Evolutionary conservation across 1,140 invertebrate genomes (phyloP), one percentile per base, ranked within the genome.

Genomic region (Calliphora vicina): DNA sequence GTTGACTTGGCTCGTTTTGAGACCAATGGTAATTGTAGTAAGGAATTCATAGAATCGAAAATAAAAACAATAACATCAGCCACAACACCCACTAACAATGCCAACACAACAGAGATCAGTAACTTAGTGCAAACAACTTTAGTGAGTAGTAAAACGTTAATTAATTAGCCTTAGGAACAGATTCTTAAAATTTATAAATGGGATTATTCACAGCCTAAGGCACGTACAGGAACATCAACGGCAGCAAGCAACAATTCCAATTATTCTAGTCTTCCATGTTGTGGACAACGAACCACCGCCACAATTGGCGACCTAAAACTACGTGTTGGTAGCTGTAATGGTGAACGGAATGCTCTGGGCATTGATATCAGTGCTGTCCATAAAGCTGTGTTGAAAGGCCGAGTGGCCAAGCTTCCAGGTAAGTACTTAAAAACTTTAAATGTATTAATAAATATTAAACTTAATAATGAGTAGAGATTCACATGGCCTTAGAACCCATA

Each of bases 321-420:
- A 35, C 76, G 82, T 45, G 73, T 85, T 15, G 86, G 87, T 29
- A 90, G 88, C 83, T 89, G 87, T 81, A 88, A 88, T 84, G 87
- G 86, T 27, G 89, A 88, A 6, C 85, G 89, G 8, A 90, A 90
- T 82, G 85, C 82, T 29, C 80, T 91, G 50, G 90, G 90, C 81
- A 91, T 91, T 81, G 88, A 89, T 83, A 91, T 91, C 29, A 91
- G 86, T 81, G 90, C 90, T 78, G 89, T 91, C 26, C 90, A 91
- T 81, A 88, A 91, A 86, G 89, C 90, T 12, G 90, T 91, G 26
- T 83, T 91, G 20, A 84, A 87, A 29, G 90, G 89, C 25, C 87
- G 90, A 42, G 82, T 90, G 71, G 87, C 90, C 26, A 88, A 87
- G 71, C 73, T 91, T 81, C 90, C 89, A 81, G 85, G 85, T 86